Percentiles rank a stretch among this genome's conserved stretches.
Conservation (phyloP, 1,140 invertebrate species). For the Laupala kohalensis region DNA sequence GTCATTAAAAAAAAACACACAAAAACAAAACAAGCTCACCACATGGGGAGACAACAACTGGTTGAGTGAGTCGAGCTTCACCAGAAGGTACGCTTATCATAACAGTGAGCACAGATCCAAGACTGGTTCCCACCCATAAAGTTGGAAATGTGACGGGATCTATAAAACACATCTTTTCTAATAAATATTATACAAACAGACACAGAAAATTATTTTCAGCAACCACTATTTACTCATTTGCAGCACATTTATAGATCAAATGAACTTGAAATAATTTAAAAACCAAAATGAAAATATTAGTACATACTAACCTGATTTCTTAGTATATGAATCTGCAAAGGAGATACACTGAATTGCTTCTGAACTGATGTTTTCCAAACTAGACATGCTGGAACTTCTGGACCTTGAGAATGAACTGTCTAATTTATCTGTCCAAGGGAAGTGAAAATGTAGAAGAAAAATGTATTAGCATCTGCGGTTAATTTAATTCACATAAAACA, state of each 20-base stretch:
- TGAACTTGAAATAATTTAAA: background rate
- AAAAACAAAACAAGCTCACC: too few species aligned
- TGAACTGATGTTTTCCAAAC: slow-evolving; percentile 88
- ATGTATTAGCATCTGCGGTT: background rate
- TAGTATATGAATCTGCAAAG: slow-evolving; percentile 90
- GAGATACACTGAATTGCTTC: slow-evolving; percentile 92
- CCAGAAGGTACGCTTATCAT: slow-evolving; percentile 67
- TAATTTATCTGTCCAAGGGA: slow-evolving; percentile 65
- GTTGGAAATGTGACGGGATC: slow-evolving; percentile 70
- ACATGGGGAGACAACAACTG: slow-evolving; percentile 78
- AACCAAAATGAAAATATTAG: background rate
- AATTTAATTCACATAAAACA: background rate
- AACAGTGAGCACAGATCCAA: slow-evolving; percentile 87
- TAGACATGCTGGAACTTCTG: slow-evolving; percentile 91
- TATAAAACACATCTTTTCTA: slow-evolving; percentile 28
- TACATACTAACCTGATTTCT: slow-evolving; percentile 63
- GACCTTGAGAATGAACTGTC: slow-evolving; percentile 92
- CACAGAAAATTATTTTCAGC: too few species aligned
- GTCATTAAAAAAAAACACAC: slow-evolving; percentile 39
- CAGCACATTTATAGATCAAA: too few species aligned
- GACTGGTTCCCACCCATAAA: slow-evolving; percentile 89
- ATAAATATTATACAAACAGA: too few species aligned
- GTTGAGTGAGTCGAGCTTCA: slow-evolving; percentile 65
- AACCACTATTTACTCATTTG: too few species aligned
- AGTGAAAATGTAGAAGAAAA: slow-evolving; percentile 1